Evolutionary conservation across 1,140 invertebrate species (phyloP), one percentile per base, ranked within the genome.

Genomic region (Hyles euphorbiae): DNA sequence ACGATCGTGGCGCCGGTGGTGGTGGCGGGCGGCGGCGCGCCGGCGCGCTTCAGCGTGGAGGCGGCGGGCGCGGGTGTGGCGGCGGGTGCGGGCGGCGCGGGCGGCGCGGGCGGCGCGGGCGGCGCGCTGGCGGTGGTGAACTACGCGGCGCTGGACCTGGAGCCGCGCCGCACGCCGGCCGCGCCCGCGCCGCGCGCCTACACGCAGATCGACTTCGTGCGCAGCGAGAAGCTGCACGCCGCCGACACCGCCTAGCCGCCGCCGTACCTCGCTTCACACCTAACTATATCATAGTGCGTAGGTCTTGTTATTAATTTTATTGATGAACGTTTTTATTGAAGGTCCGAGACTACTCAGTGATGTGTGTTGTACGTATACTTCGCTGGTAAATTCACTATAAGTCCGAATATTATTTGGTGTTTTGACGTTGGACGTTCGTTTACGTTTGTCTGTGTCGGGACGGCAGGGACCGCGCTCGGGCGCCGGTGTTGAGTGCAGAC

Each of bases 191-290:
- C 60, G 43, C 74, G 73, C 56, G 70, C 77, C 60, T 87, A 87
- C 74, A 87, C 84, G 62, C 72, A 83, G 69, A 85, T 87, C 36
- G 81, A 85, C 76, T 87, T 82, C 73, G 46, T 74, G 32, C 74
- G 75, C 64, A 78, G 73, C 72, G 81, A 82, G 71, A 74, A 78
- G 58, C 70, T 76, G 61, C 74, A 76, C 61, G 63, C 60, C 53
- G 63, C 69, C 58, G 68, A 65, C 62, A 67, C 51, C 50, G 64
- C 64, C 0, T 68, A 67, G 55, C 40, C 60, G 34, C 9, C 33
- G 40, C 10, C 47, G 49, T 11, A 22, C 22, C 22, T 22, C 22
- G 22, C 22, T 22, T 22, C 22, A 22, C 22, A 22, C 22, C 0
- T 22, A 22, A 22, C 22, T 22, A 22, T 22, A 22, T 22, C 22